Evolutionary conservation across 2,113 vertebrate species (phyloP).

Genomic region (Penelope pileata): DNA sequence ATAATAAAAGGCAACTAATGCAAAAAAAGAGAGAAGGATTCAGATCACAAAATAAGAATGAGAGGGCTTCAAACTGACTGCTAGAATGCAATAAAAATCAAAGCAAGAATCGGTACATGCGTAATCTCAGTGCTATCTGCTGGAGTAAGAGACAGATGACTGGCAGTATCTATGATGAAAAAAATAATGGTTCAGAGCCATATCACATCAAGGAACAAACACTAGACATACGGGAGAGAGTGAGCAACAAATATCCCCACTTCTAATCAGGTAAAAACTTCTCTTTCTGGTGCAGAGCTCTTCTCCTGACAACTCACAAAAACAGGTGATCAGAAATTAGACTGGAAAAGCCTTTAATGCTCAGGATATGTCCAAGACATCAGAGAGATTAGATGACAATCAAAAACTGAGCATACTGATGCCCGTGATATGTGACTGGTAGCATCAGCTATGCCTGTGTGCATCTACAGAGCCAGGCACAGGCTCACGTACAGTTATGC

Average conservation of each 20-base stretch:
- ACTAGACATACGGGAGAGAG: background rate
- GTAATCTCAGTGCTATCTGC: background rate
- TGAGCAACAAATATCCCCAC: background rate
- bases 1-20: background rate
- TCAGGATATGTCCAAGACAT: no score
- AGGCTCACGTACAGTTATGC: no score
- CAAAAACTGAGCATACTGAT: no score
- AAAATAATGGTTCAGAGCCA: background rate
- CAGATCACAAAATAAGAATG: background rate
- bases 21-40: background rate
- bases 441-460: no score
- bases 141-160: background rate
- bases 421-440: no score
- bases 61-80: background rate
- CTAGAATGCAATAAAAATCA: background rate
- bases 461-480: no score
- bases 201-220: background rate
- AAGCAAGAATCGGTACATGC: fast-evolving
- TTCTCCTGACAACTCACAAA: background rate
- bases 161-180: background rate
- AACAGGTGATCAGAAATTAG: background rate
- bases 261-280: background rate
- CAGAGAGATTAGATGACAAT: no score
- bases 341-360: background rate
- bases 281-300: background rate